These are phyloP conservation scores for Pachyuromys duprasi DNA, from an alignment of 2,797 vertebrate species.

Conservation along the genomic window DNA sequence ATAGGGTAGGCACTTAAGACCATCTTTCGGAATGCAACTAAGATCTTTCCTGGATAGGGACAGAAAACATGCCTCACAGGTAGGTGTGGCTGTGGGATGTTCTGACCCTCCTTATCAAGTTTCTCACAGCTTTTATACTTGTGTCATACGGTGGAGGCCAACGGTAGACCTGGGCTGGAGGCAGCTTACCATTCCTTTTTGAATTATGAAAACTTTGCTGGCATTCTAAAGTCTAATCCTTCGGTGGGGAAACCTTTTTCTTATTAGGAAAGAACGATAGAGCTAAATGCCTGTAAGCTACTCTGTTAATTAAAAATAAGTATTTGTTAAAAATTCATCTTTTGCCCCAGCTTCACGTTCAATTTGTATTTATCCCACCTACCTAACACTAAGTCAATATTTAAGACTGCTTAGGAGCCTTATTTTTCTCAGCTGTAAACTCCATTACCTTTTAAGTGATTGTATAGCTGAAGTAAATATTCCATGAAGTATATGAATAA, in stretches of 20 bases:
- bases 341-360: conserved; percentile 65
- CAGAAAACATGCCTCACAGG: not conserved
- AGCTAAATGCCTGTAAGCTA: conserved; percentile 31
- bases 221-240: conserved; percentile 46
- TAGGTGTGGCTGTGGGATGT: not conserved
- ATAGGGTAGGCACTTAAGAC: not conserved
- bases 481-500: conserved; percentile 81
- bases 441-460: conserved; percentile 82
- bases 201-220: conserved; percentile 46
- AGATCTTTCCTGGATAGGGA: not conserved
- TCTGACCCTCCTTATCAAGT: not conserved
- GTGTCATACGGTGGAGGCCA: not conserved
- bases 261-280: not conserved
- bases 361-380: conserved; percentile 76
- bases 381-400: conserved; percentile 80
- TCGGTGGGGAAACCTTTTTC: conserved; percentile 10
- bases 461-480: conserved; percentile 82
- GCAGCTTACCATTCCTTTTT: conserved; percentile 32
- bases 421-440: conserved; percentile 83
- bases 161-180: not conserved
- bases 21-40: not conserved
- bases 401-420: conserved; percentile 75
- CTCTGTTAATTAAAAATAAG: conserved; percentile 15
- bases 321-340: conserved; percentile 48
- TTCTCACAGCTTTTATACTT: not conserved